These are phyloP conservation scores for Cavia porcellus DNA, from an alignment of 2,113 vertebrate genomes.

Conservation along the genomic window DNA sequence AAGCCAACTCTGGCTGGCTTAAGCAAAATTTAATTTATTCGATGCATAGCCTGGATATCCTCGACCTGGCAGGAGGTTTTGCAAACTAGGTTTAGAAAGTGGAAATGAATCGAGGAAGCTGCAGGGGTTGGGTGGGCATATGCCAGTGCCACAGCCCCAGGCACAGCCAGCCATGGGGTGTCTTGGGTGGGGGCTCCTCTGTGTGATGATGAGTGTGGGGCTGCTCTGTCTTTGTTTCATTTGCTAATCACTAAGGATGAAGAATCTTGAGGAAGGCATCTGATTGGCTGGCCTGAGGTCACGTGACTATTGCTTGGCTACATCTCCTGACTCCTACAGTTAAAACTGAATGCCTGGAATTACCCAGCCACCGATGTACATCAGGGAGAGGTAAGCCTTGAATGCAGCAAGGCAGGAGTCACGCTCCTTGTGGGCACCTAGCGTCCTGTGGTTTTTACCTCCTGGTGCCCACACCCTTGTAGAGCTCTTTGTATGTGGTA, in stretches of 20 bases:
- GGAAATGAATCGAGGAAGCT: background rate
- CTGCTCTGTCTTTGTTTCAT: background rate
- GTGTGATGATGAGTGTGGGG: too few relatives aligned
- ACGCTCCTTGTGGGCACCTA: background rate
- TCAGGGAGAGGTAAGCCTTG: background rate
- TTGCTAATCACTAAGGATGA: background rate
- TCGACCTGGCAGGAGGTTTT: slow-evolving; percentile 42
- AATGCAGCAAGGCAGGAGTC: background rate
- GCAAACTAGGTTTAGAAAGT: slow-evolving; percentile 36
- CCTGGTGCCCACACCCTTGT: background rate
- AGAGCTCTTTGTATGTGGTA: background rate
- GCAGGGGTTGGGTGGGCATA: fast-evolving
- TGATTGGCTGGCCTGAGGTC: background rate
- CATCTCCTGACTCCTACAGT: background rate
- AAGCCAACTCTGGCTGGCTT: slow-evolving; percentile 25
- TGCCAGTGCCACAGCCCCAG: background rate
- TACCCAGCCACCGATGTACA: fast-evolving
- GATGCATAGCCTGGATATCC: background rate
- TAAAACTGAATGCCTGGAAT: background rate
- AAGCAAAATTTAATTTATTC: slow-evolving; percentile 39
- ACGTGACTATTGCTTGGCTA: background rate
- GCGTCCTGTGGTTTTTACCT: background rate
- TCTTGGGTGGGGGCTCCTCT: background rate
- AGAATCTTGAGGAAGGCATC: background rate
- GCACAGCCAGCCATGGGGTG: too few relatives aligned